These are phyloP conservation scores for Chaetogeoica ovagalla DNA, from an alignment of 2,888 invertebrate species.

Conservation along the genomic window DNA sequence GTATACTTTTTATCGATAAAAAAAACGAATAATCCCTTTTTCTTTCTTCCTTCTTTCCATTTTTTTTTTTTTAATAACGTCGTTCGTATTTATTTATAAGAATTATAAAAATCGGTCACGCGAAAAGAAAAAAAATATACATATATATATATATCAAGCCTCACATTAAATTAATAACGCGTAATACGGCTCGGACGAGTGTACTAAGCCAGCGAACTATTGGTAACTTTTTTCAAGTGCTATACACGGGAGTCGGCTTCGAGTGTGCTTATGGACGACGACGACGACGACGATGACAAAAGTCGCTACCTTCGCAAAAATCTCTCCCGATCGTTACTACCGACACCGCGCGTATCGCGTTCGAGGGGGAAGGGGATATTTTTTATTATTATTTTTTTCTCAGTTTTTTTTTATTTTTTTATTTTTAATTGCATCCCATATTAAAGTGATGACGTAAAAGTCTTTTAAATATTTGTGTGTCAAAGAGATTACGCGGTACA, in stretches of 20 bases:
- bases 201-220: slow-evolving; percentile 44
- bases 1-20: too few relatives aligned
- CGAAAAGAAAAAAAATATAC: not conserved
- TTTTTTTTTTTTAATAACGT: not conserved
- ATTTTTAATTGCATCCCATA: slow-evolving; percentile 46
- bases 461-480: slow-evolving; percentile 44
- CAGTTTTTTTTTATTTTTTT: slow-evolving; percentile 18
- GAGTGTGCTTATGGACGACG: slow-evolving; percentile 42
- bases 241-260: slow-evolving; percentile 24
- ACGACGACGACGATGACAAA: too few relatives aligned
- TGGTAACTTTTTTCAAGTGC: slow-evolving; percentile 43
- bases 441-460: slow-evolving; percentile 52
- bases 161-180: slow-evolving; percentile 48
- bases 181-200: slow-evolving; percentile 42
- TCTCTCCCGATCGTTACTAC: not conserved
- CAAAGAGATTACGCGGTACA: slow-evolving; percentile 47
- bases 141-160: slow-evolving; percentile 23
- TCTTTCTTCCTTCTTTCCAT: too few relatives aligned
- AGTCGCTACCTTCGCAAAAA: slow-evolving; percentile 48
- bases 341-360: slow-evolving; percentile 20
- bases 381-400: slow-evolving; percentile 39
- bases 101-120: slow-evolving; percentile 27
- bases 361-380: too few relatives aligned
- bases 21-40: too few relatives aligned
- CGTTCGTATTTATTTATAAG: slow-evolving; percentile 26